Evolutionary conservation across 2,797 vertebrate genomes (phyloP).

Genomic region (Aldrovandia affinis): DNA sequence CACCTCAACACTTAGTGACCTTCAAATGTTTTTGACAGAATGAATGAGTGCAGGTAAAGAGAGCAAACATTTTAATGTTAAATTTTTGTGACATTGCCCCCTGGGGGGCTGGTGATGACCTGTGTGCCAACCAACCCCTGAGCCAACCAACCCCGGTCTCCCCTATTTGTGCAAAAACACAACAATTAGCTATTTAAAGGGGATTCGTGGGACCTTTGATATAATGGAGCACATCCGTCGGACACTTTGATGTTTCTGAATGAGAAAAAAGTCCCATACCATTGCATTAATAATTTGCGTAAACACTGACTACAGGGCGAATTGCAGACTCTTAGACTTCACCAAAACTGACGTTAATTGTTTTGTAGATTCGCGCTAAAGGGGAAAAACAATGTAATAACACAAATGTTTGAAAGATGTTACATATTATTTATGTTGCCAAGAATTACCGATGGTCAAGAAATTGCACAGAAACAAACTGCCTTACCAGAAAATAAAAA

Average conservation of each 20-base stretch:
- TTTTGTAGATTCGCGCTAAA: background rate
- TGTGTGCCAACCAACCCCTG: too few relatives aligned
- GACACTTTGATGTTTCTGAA: background rate
- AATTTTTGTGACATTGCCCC: too few relatives aligned
- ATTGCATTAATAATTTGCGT: background rate
- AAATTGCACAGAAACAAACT: background rate
- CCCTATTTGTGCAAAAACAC: too few relatives aligned
- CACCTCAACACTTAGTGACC: too few relatives aligned
- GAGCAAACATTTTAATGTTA: too few relatives aligned
- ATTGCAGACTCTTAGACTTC: background rate
- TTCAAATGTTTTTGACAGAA: too few relatives aligned
- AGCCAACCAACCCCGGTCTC: too few relatives aligned
- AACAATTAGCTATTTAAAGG: background rate
- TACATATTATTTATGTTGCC: background rate
- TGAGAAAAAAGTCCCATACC: background rate
- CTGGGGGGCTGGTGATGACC: too few relatives aligned
- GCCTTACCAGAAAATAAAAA: constrained; percentile 20
- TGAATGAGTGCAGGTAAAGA: too few relatives aligned
- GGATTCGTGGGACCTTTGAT: background rate
- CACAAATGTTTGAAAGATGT: background rate
- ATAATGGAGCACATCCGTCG: background rate
- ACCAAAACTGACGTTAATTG: background rate
- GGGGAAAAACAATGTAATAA: background rate
- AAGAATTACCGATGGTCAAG: background rate
- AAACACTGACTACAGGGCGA: background rate